Base-by-base conservation (phyloP, 2,888 invertebrate genomes). In the Argyresthia albistria region DNA sequence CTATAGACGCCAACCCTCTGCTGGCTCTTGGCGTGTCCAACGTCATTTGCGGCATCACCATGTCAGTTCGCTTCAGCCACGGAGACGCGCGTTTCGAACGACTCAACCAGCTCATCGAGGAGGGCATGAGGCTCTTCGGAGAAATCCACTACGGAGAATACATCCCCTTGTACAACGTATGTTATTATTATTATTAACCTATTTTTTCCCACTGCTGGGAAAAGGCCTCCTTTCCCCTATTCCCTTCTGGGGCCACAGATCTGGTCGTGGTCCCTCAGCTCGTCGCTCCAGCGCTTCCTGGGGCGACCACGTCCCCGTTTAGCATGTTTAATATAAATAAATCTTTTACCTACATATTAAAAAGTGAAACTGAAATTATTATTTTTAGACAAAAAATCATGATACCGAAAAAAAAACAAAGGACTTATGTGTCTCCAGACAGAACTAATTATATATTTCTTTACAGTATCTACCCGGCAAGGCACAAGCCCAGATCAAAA, bases 41-140 rank as follows among this genome's bases (percentile, higher is more conserved):
- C 78, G 96, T 97, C 4, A 96, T 97, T 60, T 96, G 97, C 76
- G 93, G 94, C 58, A 91, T 97, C 62, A 91, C 96, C 66, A 97
- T 97, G 97, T 94, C 95, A 37, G 92, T 95, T 4, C 90, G 95
- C 45, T 97, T 96, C 77, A 90, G 91, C 54, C 91, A 92, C 60
- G 92, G 94, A 51, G 96, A 96, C 70, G 80, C 83, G 6, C 90
- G 93, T 52, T 97, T 97, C 78, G 89, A 90, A 51, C 89, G 95
- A 53, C 93, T 96, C 66, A 95, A 95, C 89, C 86, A 89, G 59
- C 88, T 96, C n/a, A 95, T 97, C 65, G 96, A 96, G 67, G 97
- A 97, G 80, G 97, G 97, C 36, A 97, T 97, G 91, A 89, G 91
- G 54, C 88, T 97, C 0, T 96, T 97, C 67, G 95, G 95, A 9